Conservation (phyloP, 30 jellyfish, hydroid and myxozoan genomes). For the Aurelia coerulea region DNA sequence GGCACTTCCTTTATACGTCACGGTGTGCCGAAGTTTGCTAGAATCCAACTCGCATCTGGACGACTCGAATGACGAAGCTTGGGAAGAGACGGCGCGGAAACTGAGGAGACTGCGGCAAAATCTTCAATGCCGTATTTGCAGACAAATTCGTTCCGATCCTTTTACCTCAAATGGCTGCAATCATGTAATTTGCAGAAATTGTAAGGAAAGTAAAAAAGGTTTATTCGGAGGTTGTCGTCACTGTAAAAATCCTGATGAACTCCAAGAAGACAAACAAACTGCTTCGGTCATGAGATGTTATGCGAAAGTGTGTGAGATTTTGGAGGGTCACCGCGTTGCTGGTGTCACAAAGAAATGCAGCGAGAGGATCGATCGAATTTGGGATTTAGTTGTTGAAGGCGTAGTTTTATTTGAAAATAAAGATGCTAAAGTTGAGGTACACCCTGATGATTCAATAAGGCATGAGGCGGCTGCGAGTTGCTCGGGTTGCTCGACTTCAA, state of each 20-base stretch:
- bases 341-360: slow-evolving; percentile 31
- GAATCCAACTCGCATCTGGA: slow-evolving; percentile 38
- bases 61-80: slow-evolving; percentile 12
- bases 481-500: no score
- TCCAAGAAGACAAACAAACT: slow-evolving; percentile 51
- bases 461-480: no score
- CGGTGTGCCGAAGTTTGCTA: slow-evolving; percentile 52
- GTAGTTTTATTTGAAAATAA: slow-evolving; percentile 6
- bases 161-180: slow-evolving; percentile 67
- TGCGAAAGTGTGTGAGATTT: slow-evolving; percentile 81
- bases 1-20: slow-evolving; percentile 33
- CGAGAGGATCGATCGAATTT: slow-evolving; percentile 36
- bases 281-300: slow-evolving; percentile 63
- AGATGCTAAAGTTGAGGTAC: neutral
- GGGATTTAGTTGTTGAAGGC: slow-evolving; percentile 70
- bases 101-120: slow-evolving; percentile 66
- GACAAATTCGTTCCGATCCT: slow-evolving; percentile 63
- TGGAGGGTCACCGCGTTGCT: slow-evolving; percentile 45
- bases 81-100: slow-evolving; percentile 67
- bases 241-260: slow-evolving; percentile 60
- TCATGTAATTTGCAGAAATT: slow-evolving; percentile 74
- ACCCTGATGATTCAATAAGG: no score
- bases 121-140: slow-evolving; percentile 83
- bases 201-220: slow-evolving; percentile 50
- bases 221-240: slow-evolving; percentile 68